Evolutionary conservation across 2,888 invertebrate species (phyloP).

Genomic region (Cephus runcator): DNA sequence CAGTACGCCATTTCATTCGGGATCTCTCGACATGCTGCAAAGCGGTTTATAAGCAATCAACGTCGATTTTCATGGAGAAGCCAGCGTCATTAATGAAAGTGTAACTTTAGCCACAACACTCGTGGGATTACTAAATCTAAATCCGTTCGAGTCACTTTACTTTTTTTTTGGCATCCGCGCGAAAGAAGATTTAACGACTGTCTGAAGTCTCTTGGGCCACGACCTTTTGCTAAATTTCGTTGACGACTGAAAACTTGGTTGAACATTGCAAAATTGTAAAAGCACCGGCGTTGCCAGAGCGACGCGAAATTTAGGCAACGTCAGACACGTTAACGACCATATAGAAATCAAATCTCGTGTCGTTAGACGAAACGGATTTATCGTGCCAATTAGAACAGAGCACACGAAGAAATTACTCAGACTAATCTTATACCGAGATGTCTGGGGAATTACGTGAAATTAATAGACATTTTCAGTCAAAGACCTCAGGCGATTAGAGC

Average conservation of each 20-base stretch:
- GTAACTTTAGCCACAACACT: neutral
- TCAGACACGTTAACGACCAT: neutral
- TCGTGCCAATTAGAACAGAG: neutral
- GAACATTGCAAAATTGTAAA: neutral
- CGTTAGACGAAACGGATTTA: neutral
- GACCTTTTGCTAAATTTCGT: neutral
- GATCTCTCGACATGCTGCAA: neutral
- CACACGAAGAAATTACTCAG: neutral
- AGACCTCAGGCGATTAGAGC: neutral
- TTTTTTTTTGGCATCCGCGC: neutral
- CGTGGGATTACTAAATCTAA: neutral
- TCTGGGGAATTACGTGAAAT: neutral
- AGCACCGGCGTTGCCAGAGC: no score
- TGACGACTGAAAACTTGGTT: neutral
- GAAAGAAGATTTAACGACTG: neutral
- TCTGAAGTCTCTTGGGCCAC: neutral
- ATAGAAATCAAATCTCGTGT: neutral
- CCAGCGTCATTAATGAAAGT: neutral
- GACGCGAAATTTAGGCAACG: no score
- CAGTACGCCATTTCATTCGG: neutral
- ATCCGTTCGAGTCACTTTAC: neutral
- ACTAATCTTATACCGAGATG: neutral
- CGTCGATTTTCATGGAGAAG: neutral
- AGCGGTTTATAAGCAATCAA: neutral
- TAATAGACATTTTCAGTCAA: neutral